A percentile compares a stretch with the other conserved stretches of the same genome.
These are phyloP conservation scores for Brachionus paranguensis DNA, from an alignment of 1,140 invertebrate genomes.

Conservation along the genomic window DNA sequence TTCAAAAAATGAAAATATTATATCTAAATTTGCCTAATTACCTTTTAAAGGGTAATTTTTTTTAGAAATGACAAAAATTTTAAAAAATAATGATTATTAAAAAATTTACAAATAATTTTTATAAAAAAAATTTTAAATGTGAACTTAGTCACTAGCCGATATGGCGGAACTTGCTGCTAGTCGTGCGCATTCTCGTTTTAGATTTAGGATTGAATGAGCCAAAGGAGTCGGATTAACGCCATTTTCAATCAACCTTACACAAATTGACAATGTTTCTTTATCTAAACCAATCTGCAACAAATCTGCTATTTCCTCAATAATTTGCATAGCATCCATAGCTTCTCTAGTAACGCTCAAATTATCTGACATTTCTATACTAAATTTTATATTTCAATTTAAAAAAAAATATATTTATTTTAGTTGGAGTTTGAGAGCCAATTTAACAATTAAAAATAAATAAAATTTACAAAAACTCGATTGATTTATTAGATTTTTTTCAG, in stretches of 20 bases:
- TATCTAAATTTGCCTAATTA: neutral
- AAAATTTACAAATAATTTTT: neutral
- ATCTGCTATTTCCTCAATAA: slow-evolving; percentile 27
- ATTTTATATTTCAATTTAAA: neutral
- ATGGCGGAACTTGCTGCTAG: neutral
- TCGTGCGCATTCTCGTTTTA: neutral
- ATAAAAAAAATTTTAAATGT: neutral
- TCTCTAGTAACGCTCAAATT: slow-evolving; percentile 15
- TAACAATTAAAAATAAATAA: neutral
- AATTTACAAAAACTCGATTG: neutral
- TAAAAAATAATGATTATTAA: neutral
- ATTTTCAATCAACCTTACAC: slow-evolving; percentile 38
- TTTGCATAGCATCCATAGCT: slow-evolving; percentile 26
- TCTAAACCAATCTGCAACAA: slow-evolving; percentile 19
- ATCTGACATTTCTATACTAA: neutral
- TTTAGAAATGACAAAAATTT: neutral
- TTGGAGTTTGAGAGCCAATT: slow-evolving; percentile 1
- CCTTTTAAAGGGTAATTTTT: neutral
- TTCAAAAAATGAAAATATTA: neutral
- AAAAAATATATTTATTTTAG: neutral
- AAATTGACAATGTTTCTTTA: slow-evolving; percentile 33
- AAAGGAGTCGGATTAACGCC: slow-evolving; percentile 14
- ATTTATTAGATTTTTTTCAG: neutral
- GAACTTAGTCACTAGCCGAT: neutral
- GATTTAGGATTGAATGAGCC: slow-evolving; percentile 5